Evolutionary conservation across 2,113 vertebrate genomes (phyloP), one percentile per base, ranked within the genome.

Genomic region (Egretta garzetta): DNA sequence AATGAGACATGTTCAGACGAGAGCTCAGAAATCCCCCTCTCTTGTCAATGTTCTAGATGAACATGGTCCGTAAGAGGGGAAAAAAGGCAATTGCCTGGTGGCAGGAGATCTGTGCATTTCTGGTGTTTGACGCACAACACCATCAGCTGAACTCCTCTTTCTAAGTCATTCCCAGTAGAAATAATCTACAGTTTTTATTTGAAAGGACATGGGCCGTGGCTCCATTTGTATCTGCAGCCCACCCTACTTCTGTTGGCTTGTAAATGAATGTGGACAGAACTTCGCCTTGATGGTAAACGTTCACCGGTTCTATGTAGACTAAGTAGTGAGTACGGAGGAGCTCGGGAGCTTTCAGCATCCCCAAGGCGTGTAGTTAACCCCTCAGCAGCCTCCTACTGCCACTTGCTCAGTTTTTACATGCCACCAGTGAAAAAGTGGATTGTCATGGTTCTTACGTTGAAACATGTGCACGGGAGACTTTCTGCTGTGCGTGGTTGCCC

Each of bases 131-230:
- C 71, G 63, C 45, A 84, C 74, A 91, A 19, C 27, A 35, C 22
- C 16, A 12, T 59, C 26, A 52, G 15, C 16, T 82, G 58, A 91
- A 67, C 30, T 66, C 58, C 39, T 80, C 21, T 73, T 88, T 94
- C 55, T 11, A 26, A 89, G 68, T 93, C 18, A 21, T 91, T 86
- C 23, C 53, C 28, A 33, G n/a, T 13, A 63, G 50, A 79, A 90
- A 91, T 83, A 50, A 47, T 83, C 62, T 76, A 30, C n/a, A 53
- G n/a, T 45, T 96, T 90, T 73, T 75, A 80, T 96, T 84, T 92
- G 62, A 73, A 72, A 93, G 64, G 47, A 88, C 80, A 72, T 76
- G 43, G 41, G 35, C 77, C 22, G 18, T 80, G 59, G 30, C 60
- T 76, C 55, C 88, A 21, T 94, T 91, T 88, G 43, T 83, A 52